These are phyloP conservation scores for Diaprepes abbreviatus DNA, from an alignment of 2,888 invertebrate species.

Conservation along the genomic window DNA sequence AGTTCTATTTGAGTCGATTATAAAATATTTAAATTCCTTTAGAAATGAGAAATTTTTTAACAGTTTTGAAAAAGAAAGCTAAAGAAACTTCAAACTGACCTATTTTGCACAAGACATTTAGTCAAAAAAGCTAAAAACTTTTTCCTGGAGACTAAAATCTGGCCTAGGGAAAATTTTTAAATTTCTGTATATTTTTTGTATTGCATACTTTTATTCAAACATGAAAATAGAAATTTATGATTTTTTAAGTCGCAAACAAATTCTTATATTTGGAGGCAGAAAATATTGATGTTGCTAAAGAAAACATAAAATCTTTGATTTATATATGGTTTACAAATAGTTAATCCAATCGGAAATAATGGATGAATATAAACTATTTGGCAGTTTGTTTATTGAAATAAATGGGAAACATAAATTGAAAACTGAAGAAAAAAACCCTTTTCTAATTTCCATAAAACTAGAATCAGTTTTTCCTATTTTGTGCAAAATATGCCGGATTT, in stretches of 20 bases:
- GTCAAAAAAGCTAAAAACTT: conserved; percentile 15
- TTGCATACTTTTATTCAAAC: conserved; percentile 16
- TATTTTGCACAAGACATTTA: too few species aligned
- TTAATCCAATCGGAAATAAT: background rate
- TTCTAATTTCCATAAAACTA: conserved; percentile 3
- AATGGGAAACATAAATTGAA: background rate
- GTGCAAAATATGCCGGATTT: background rate
- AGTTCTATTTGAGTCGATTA: conserved; percentile 3
- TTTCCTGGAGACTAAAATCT: conserved; percentile 8
- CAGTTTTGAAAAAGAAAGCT: background rate
- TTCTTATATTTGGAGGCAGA: conserved; percentile 2
- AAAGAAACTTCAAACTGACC: too few species aligned
- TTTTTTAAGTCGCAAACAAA: conserved; percentile 5
- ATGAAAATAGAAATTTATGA: background rate
- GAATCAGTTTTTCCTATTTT: conserved; percentile 8
- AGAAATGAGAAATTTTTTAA: background rate
- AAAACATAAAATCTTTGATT: conserved; percentile 8
- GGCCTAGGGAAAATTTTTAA: too few species aligned
- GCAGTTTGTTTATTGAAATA: conserved; percentile 8
- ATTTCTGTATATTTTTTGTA: background rate
- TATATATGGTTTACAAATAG: too few species aligned
- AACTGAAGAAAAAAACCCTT: too few species aligned
- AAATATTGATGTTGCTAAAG: conserved; percentile 3
- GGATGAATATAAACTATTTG: conserved; percentile 23
- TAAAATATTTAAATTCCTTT: conserved; percentile 2